phyloP scores from a whole-genome alignment of 2,888 invertebrate genomes.

The Spodoptera exigua region DNA sequence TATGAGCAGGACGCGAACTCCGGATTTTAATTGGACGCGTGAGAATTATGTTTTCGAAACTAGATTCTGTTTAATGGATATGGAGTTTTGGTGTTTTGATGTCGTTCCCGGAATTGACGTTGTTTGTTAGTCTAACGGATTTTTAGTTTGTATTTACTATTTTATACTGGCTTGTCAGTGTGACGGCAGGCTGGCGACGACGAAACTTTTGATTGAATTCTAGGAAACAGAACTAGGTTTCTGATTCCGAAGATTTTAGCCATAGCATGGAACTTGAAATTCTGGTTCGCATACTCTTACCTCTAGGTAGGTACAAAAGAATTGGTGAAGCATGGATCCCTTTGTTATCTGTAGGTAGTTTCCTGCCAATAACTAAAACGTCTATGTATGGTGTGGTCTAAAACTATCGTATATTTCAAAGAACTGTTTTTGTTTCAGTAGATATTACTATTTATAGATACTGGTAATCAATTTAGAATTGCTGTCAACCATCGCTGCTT shows the following conservation, averaged over 20 bases:
- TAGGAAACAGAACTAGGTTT: too few relatives aligned
- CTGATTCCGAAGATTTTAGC: too few relatives aligned
- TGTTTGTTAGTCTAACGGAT: slow-evolving; percentile 25
- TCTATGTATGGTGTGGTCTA: too few relatives aligned
- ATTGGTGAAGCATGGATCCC: too few relatives aligned
- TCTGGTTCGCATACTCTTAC: not conserved
- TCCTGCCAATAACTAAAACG: too few relatives aligned
- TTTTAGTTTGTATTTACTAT: slow-evolving; percentile 19
- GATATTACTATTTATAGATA: too few relatives aligned
- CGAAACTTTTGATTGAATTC: too few relatives aligned
- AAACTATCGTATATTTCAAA: too few relatives aligned
- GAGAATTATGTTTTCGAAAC: slow-evolving; percentile 39
- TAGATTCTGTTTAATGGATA: slow-evolving; percentile 44
- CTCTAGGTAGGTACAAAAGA: not conserved
- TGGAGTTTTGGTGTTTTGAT: slow-evolving; percentile 39
- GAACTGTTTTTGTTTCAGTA: too few relatives aligned
- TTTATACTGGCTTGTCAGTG: slow-evolving; percentile 11
- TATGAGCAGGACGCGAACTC: slow-evolving; percentile 44
- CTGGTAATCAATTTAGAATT: too few relatives aligned
- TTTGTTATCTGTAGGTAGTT: too few relatives aligned
- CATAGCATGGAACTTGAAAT: not conserved
- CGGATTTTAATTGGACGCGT: slow-evolving; percentile 50
- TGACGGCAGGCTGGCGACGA: not conserved
- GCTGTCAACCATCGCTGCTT: too few relatives aligned
- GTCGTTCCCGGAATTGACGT: slow-evolving; percentile 14